Evolutionary conservation across 2,113 vertebrate species (phyloP), one percentile per base, ranked within the genome.

Genomic region (Piprites chloris): DNA sequence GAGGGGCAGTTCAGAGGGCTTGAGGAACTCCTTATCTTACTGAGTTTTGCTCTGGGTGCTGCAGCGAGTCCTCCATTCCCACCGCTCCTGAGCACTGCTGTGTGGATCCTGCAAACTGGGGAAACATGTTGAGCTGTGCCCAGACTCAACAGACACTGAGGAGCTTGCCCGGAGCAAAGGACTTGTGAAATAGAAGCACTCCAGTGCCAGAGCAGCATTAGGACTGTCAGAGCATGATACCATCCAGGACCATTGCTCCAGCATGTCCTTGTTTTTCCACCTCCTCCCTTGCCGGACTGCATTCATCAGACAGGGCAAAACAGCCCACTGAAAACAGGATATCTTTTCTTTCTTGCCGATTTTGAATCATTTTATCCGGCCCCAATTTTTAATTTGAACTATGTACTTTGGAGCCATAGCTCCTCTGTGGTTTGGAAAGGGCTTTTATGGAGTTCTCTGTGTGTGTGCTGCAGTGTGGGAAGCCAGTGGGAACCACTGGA

Each of bases 231-330:
- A 97, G 92, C 88, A 47, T 35, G 93, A 96, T 94, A 87, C 95
- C 96, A 96, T 89, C 88, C 95, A 75, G 92, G 84, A 71, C 94
- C 58, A 42, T 71, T 94, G 92, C 96, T 94, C 37, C 65, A 93
- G 97, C 94, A 94, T 91, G 92, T 96, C 93, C 96, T 73, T 37
- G 56, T 77, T 96, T 96, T 96, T 97, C 94, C 91, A 96, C 87
- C 89, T 93, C 89, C 82, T 93, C 95, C 91, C 95, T 94, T 59
- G 76, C 85, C 1, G 93, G 94, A 76, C 94, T 73, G 77, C 66
- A 26, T 90, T 90, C 89, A 90, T 13, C 92, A 89, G 87, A 85
- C 87, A 89, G 95, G 94, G 91, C 94, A 91, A 92, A 93, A 92
- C 92, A 96, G 87, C 74, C 82, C 59, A 41, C 87, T 97, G 96